A percentile compares a stretch with the other conserved stretches of the same genome.
phyloP scores from a whole-genome alignment of 1,140 invertebrate genomes.

The Drosophila truncata region DNA sequence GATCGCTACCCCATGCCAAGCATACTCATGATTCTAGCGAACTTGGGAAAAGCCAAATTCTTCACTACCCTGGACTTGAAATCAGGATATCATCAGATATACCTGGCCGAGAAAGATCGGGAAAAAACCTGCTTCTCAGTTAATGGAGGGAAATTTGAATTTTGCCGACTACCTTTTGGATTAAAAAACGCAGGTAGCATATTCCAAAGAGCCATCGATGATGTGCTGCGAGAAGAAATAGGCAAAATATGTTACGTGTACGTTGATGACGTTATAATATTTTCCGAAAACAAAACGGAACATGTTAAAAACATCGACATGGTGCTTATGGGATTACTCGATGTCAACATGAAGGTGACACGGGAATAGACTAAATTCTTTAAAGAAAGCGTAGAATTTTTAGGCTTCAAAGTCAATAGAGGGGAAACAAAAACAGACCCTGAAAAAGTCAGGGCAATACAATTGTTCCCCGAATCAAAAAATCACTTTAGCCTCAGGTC shows the following conservation, averaged over 20 bases:
- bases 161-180: constrained; percentile 9
- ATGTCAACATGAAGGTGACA: constrained; percentile 25
- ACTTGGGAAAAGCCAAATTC: too few relatives aligned
- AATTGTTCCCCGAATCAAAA: not conserved
- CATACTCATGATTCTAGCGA: too few relatives aligned
- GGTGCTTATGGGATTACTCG: constrained; percentile 1
- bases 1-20: not conserved
- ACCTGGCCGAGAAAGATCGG: too few relatives aligned
- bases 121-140: too few relatives aligned
- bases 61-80: not conserved
- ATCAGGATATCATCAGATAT: not conserved
- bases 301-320: constrained; percentile 13
- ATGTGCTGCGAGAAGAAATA: constrained; percentile 23
- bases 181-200: constrained; percentile 17
- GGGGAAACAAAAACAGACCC: constrained; percentile 6
- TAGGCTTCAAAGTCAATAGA: constrained; percentile 7
- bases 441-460: constrained; percentile 21
- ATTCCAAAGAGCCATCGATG: constrained; percentile 25
- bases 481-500: too few relatives aligned
- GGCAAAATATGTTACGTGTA: constrained; percentile 6
- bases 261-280: constrained; percentile 18
- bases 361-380: constrained; percentile 16
- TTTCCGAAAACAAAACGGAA: constrained; percentile 13
- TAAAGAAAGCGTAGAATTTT: too few relatives aligned
- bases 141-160: too few relatives aligned